Conservation (phyloP, 2,113 vertebrate species). For the Notarius lentiginosus region DNA sequence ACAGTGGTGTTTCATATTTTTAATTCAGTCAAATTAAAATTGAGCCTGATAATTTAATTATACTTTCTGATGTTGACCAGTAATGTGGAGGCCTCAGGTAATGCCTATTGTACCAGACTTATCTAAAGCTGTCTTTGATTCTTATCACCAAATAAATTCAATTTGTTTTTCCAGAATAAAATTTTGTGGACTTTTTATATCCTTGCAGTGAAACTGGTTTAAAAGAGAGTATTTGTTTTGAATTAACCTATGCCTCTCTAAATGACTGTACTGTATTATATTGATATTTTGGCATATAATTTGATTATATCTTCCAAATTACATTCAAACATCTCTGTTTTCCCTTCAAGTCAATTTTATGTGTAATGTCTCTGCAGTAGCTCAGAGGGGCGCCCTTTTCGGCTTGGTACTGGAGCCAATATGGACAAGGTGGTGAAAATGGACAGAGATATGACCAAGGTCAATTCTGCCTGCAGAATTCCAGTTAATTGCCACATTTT, state of each 20-base stretch:
- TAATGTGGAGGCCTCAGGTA: not conserved
- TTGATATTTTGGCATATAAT: not conserved
- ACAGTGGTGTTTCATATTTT: not conserved
- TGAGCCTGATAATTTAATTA: not conserved
- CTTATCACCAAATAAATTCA: not conserved
- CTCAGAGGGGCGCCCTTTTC: conserved; percentile 95
- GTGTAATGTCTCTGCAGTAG: conserved; percentile 75
- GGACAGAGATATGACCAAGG: conserved; percentile 99
- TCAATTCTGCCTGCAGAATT: conserved; percentile 54
- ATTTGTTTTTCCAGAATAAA: not conserved
- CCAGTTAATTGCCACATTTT: not conserved
- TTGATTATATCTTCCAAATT: not conserved
- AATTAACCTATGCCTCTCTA: not conserved
- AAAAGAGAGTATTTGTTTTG: not conserved
- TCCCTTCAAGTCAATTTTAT: not conserved
- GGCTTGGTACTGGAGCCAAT: conserved; percentile 94
- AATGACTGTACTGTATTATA: not conserved
- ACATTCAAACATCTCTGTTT: not conserved
- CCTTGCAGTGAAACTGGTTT: not conserved
- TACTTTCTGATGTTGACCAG: not conserved
- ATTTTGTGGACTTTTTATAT: not conserved
- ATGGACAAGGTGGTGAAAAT: conserved; percentile 99
- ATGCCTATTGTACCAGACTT: not conserved
- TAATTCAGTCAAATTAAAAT: not conserved
- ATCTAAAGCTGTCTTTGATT: not conserved